phyloP scores from a whole-genome alignment of 2,888 invertebrate genomes.

The Cosmorhoe ocellata region DNA sequence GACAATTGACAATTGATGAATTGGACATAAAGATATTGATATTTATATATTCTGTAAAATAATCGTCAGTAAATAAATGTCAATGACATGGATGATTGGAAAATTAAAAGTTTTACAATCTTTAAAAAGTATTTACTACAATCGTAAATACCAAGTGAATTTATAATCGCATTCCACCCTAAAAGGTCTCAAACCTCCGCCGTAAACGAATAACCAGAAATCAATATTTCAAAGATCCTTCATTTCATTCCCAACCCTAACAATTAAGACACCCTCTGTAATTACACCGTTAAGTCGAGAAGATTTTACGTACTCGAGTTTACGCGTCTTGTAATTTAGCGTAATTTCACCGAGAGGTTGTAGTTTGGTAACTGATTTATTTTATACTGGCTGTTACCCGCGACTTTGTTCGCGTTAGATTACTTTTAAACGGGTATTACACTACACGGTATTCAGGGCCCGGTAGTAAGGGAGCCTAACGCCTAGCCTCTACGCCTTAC shows the following conservation, averaged over 20 bases:
- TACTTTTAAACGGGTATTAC: no score
- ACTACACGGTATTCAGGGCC: no score
- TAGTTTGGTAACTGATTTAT: conserved; percentile 27
- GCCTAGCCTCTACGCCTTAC: no score
- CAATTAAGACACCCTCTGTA: conserved; percentile 69
- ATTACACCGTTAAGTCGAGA: conserved; percentile 70
- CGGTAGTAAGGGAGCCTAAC: no score
- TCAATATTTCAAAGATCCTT: conserved; percentile 60
- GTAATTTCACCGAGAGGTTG: conserved; percentile 39
- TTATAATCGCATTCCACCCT: not conserved
- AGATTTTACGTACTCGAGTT: conserved; percentile 73
- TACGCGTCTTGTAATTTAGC: conserved; percentile 54
- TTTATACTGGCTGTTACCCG: conserved; percentile 10
- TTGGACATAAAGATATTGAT: no score
- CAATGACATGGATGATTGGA: no score
- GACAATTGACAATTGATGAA: no score
- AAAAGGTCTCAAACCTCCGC: not conserved
- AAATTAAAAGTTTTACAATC: no score
- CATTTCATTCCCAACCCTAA: conserved; percentile 56
- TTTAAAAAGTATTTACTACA: no score
- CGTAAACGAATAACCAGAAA: conserved; percentile 47
- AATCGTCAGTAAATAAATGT: no score
- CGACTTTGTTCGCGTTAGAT: conserved; percentile 1
- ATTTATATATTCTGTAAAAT: no score
- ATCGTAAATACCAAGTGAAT: no score